These are phyloP conservation scores for Harpalus rubripes DNA, from an alignment of 2,888 invertebrate species.

Conservation along the genomic window DNA sequence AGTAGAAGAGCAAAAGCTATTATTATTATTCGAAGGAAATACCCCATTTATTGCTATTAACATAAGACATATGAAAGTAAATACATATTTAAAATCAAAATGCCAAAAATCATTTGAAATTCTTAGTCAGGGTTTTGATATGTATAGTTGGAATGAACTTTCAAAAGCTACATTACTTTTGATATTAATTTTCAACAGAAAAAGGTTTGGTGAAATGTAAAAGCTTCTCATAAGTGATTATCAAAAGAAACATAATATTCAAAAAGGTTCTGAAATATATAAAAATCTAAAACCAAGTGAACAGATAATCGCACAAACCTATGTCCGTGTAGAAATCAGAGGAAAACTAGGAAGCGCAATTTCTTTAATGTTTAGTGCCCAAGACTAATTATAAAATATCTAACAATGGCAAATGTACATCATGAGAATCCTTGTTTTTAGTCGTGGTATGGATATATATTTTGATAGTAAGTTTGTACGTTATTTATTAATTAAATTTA, in stretches of 20 bases:
- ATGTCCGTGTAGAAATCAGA: slow-evolving; percentile 8
- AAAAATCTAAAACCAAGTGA: slow-evolving; percentile 16
- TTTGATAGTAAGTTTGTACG: neutral
- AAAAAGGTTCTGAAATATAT: slow-evolving; percentile 28
- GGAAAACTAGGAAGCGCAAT: slow-evolving; percentile 24
- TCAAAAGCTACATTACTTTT: slow-evolving; percentile 22
- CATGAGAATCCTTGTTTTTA: slow-evolving; percentile 19
- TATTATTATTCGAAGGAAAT: slow-evolving; percentile 5
- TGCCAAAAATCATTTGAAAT: neutral
- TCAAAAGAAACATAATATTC: slow-evolving; percentile 8
- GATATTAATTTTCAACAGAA: slow-evolving; percentile 24
- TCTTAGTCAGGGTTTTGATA: slow-evolving; percentile 14
- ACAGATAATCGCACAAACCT: slow-evolving; percentile 1
- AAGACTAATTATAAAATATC: slow-evolving; percentile 26
- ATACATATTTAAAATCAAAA: slow-evolving; percentile 8
- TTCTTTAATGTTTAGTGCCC: neutral
- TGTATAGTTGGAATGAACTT: neutral
- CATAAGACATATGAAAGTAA: slow-evolving; percentile 21
- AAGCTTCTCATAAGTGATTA: slow-evolving; percentile 21
- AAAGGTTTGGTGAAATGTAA: slow-evolving; percentile 12
- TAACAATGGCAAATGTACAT: slow-evolving; percentile 5
- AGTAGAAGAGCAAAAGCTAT: slow-evolving; percentile 21
- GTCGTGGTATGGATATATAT: slow-evolving; percentile 17
- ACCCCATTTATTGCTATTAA: slow-evolving; percentile 4
- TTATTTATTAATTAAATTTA: no score